Evolutionary conservation across 2,113 vertebrate genomes (phyloP).

Genomic region (Leucoraja erinaceus): DNA sequence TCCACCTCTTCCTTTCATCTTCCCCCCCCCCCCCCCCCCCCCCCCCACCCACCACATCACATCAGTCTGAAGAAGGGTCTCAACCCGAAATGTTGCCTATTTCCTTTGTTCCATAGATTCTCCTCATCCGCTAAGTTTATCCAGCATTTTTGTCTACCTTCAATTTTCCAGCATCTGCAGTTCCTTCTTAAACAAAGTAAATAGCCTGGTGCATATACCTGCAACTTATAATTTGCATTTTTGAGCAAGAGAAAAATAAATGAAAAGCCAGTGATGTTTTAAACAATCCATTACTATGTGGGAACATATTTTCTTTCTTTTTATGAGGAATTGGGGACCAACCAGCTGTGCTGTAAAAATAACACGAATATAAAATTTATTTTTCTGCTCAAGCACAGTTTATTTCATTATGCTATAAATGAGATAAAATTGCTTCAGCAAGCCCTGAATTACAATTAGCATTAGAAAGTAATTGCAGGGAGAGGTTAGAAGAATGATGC

Average conservation of each 20-base stretch:
- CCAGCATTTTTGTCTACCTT: too few relatives aligned
- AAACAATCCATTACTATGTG: background rate
- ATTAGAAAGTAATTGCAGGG: background rate
- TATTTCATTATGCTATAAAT: slow-evolving; percentile 7
- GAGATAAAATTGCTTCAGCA: slow-evolving; percentile 8
- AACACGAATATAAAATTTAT: background rate
- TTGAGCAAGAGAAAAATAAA: background rate
- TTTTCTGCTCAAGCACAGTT: background rate
- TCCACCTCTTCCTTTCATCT: too few relatives aligned
- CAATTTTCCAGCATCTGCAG: too few relatives aligned
- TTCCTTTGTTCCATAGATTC: too few relatives aligned
- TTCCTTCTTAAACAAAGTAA: background rate
- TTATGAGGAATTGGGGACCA: background rate
- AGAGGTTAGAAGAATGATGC: background rate
- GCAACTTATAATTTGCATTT: background rate
- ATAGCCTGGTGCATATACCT: background rate
- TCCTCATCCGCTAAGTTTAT: too few relatives aligned
- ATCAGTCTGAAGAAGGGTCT: too few relatives aligned
- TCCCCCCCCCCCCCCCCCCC: too few relatives aligned
- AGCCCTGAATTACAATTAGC: background rate
- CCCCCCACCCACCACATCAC: too few relatives aligned
- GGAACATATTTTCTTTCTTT: background rate
- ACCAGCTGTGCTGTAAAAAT: slow-evolving; percentile 11
- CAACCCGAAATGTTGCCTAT: too few relatives aligned
- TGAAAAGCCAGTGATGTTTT: background rate